Percentiles rank a stretch among this genome's conserved stretches.
phyloP scores from a whole-genome alignment of 2,888 invertebrate species.

The Melolontha melolontha region DNA sequence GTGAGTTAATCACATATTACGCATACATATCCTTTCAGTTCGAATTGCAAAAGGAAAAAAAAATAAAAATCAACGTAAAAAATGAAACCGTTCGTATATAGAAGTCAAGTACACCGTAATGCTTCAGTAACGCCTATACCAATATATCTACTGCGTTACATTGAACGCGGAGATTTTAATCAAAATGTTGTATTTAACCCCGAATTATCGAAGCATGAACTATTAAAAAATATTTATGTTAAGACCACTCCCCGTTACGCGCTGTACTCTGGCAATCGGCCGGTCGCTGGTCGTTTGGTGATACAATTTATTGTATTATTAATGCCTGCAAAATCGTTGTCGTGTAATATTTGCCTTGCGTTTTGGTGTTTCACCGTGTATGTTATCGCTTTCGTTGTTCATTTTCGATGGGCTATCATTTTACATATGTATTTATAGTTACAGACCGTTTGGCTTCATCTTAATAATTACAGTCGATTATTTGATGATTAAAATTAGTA shows the following conservation, averaged over 20 bases:
- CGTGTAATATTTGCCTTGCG: too few relatives aligned
- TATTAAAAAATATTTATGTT: slow-evolving; percentile 60
- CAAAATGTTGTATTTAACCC: slow-evolving; percentile 48
- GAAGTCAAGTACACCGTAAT: slow-evolving; percentile 29
- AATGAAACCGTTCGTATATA: slow-evolving; percentile 10
- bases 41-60: slow-evolving; percentile 3
- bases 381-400: background rate
- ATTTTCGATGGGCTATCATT: too few relatives aligned
- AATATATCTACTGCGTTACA: slow-evolving; percentile 34
- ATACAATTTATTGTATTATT: slow-evolving; percentile 54
- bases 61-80: background rate
- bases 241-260: slow-evolving; percentile 54
- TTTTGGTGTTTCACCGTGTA: slow-evolving; percentile 7
- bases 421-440: too few relatives aligned
- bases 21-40: slow-evolving; percentile 10
- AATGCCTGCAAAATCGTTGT: slow-evolving; percentile 50
- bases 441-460: too few relatives aligned
- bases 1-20: slow-evolving; percentile 10
- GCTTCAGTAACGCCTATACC: slow-evolving; percentile 28
- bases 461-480: too few relatives aligned
- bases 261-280: slow-evolving; percentile 9
- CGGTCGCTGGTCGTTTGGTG: slow-evolving; percentile 40
- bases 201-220: slow-evolving; percentile 57
- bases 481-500: too few relatives aligned
- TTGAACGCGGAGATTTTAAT: slow-evolving; percentile 41